Base-by-base conservation (phyloP, 2,113 vertebrate genomes). In the Dicentrarchus labrax region DNA sequence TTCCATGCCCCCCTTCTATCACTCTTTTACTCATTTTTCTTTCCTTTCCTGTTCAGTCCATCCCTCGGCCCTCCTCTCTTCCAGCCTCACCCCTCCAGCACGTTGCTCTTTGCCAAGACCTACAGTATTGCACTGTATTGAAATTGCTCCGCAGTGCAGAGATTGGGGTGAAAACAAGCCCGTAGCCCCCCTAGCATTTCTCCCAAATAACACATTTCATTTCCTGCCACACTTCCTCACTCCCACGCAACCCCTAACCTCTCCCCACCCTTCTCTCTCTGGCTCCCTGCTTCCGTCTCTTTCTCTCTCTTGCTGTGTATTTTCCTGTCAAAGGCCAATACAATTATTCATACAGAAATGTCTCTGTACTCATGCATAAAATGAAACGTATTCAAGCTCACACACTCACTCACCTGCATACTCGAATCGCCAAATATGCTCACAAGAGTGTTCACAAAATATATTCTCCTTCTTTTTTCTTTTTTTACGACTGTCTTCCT, bases 141-240 rank as follows among this genome's bases (percentile, higher is more conserved):
- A 91, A 88, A 91, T 92, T 78, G 71, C 76, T 71, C 78, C 60
- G 83, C 91, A 82, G 77, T 86, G 89, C 90, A 85, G 88, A 87
- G 86, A 89, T 73, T 85, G 80, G 72, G 82, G 62, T 79, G 84
- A 89, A 77, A 85, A 72, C 83, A 86, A 73, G 67, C 68, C 78
- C 64, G 53, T 69, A 82, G 82, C 80, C 81, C 83, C 75, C 24
- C 74, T 30, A 80, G 75, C 74, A 78, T 51, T 85, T 88, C 89
- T 86, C 83, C 79, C 77, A 65, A 83, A 85, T 88, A 92, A 87
- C 88, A 90, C 88, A 86, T 93, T 94, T 94, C 76, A 94, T 94
- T 93, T 93, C 82, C 86, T 86, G 91, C 82, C 80, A 78, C 19
- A 75, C 76, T 82, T 86, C 71, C 84, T 87, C 54, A 38, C 76